Base-by-base conservation (phyloP, 1,140 invertebrate species). In the Pachypeltis micranthus region DNA sequence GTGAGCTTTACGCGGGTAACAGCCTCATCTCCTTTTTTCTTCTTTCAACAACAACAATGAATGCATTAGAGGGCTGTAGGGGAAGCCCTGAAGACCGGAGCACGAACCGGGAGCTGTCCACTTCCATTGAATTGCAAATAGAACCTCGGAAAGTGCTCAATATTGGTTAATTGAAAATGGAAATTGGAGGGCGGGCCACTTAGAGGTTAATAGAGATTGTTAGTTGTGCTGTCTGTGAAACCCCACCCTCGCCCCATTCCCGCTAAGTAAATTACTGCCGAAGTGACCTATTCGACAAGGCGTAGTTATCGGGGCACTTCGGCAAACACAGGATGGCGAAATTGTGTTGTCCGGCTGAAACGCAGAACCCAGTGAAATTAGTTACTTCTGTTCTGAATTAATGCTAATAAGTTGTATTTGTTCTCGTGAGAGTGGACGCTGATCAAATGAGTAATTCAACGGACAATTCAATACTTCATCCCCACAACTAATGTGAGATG, bases 101-200 rank as follows among this genome's bases (percentile, higher is more conserved):
- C 47, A 14, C 47, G 47, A n/a, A 10, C 47, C 47, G 47, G 12
- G n/a, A n/a, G n/a, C 23, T 51, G 47, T 51, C 47, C 47, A 51
- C 47, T 51, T 51, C 47, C 21, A 51, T 59, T 59, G 57, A 59
- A 29, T 59, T 59, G 57, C 57, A 59, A 59, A 59, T 59, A 28
- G 26, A 7, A 29, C 57, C 29, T 59, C 57, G 57, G 29, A 59
- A 59, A 31, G 26, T 27, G 26, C 57, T 59, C 57, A 59, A 59
- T 59, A 59, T 59, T 59, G 57, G 57, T 59, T 59, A 59, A 59
- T 59, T 59, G 57, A 31, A 59, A 59, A 59, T 59, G 57, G 57
- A 59, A 59, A 59, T 59, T 29, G 57, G 26, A 59, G 28, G 47
- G 19, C 12, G 7, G 47, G 29, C 27, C 57, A 59, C 57, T 59